Evolutionary conservation across 2,797 vertebrate species (phyloP).

Genomic region (Hippopotamyrus pictus): DNA sequence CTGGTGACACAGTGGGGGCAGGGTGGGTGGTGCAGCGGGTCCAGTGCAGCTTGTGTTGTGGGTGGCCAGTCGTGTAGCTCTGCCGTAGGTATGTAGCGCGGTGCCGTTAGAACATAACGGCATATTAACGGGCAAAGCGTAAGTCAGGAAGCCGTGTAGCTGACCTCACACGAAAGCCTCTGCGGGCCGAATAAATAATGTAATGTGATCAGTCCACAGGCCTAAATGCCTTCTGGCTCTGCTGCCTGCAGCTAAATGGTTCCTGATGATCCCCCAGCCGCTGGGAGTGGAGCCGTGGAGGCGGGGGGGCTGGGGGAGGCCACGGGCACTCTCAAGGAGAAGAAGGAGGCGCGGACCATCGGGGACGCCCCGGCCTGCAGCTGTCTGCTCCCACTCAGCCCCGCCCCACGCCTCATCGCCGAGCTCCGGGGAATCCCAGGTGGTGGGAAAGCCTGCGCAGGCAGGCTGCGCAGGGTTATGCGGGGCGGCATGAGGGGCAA

Average conservation of each 20-base stretch:
- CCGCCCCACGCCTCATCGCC: background rate
- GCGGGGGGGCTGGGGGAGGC: background rate
- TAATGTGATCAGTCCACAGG: background rate
- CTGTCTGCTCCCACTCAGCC: background rate
- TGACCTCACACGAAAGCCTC: background rate
- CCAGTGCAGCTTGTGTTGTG: background rate
- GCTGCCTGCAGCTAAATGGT: background rate
- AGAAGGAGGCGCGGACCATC: background rate
- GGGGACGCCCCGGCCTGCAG: background rate
- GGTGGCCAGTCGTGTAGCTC: background rate
- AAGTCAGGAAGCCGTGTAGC: background rate
- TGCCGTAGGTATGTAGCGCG: background rate
- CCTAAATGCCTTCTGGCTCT: background rate
- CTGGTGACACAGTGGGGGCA: background rate
- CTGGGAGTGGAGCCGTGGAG: background rate
- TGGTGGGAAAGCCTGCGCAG: background rate
- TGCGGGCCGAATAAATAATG: background rate
- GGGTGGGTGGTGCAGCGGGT: background rate
- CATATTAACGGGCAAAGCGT: background rate
- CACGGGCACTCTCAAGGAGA: background rate
- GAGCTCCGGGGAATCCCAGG: background rate
- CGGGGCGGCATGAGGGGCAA: background rate
- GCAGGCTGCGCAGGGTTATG: background rate
- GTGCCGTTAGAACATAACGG: background rate
- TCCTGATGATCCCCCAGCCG: slow-evolving; percentile 7